Base-by-base conservation (phyloP, 2,113 vertebrate genomes). In the Chauna torquata region DNA sequence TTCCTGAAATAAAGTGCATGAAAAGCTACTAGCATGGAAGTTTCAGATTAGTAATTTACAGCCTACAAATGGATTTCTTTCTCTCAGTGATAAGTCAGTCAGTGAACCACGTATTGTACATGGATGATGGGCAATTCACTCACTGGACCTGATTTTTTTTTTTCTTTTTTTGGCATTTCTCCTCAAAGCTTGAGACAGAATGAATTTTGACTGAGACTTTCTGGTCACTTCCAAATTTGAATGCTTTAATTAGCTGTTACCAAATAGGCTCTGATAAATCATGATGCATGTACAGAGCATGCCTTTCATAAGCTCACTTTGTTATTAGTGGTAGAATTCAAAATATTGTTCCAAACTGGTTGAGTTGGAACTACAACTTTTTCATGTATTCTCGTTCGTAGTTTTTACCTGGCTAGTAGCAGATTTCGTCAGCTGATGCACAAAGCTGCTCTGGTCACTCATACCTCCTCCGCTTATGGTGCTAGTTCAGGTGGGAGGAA, bases 1-100 rank as follows among this genome's bases (percentile, higher is more conserved):
- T 89, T 97, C 66, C 36, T 84, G 66, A 92, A 96, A 74, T 24
- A 94, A 93, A 97, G 23, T 90, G 16, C 40, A 74, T 85, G 81
- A 79, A 86, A 86, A 85, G 38, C 81, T 72, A 69, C 11, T 25
- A 79, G 75, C 34, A 40, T 85, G 42, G 82, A 91, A 96, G 76
- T 57, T 77, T 76, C 57, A 87, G 36, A 30, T 88, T 87, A 81
- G 76, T 91, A 81, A 96, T 94, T 96, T 94, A 86, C 32, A 95
- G 38, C 49, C 20, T 78, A 36, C 66, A 92, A 89, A 93, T 72
- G 79, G 80, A 77, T 95, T 86, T 78, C 45, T 65, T 95, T 90
- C 44, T 91, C 23, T 65, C 66, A 77, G n/a, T 72, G 79, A 54
- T 64, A 94, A 89, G 47, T 94, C 59, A 92, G 50, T 82, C 90